These are phyloP conservation scores for Perccottus glenii DNA, from an alignment of 2,113 vertebrate genomes.

Conservation along the genomic window DNA sequence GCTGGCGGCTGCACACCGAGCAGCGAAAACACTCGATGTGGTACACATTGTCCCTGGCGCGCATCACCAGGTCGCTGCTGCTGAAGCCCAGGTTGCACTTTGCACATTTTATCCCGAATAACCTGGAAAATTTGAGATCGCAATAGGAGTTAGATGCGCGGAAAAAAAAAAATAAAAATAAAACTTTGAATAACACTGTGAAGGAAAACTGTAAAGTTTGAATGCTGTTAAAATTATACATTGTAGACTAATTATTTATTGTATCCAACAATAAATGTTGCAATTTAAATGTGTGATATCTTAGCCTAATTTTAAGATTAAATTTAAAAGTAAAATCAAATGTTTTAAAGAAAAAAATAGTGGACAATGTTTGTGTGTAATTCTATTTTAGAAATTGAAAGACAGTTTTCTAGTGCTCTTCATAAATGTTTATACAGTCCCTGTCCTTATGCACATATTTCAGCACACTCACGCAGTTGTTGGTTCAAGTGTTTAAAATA, in stretches of 20 bases:
- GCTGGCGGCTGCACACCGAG: constrained; percentile 90
- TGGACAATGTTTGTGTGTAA: not conserved
- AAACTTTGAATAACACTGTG: not conserved
- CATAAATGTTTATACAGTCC: too few species aligned
- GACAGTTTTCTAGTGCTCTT: too few species aligned
- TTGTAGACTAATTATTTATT: too few species aligned
- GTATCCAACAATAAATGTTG: too few species aligned
- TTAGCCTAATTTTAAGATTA: too few species aligned
- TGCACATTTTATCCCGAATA: constrained; percentile 92
- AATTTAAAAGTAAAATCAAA: too few species aligned
- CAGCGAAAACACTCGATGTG: constrained; percentile 97
- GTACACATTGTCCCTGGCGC: constrained; percentile 89
- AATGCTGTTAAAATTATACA: not conserved
- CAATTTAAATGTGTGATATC: too few species aligned
- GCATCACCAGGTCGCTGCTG: constrained; percentile 94
- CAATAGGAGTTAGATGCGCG: not conserved
- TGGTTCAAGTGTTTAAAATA: not conserved
- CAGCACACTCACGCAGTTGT: too few species aligned
- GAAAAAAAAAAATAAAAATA: not conserved
- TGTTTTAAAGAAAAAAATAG: not conserved
- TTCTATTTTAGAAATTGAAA: not conserved
- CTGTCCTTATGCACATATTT: too few species aligned
- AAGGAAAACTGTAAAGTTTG: not conserved
- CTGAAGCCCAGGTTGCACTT: constrained; percentile 90
- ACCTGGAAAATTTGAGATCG: constrained; percentile 72